Evolutionary conservation across 2,888 invertebrate species (phyloP).

Genomic region (Clivina fossor): DNA sequence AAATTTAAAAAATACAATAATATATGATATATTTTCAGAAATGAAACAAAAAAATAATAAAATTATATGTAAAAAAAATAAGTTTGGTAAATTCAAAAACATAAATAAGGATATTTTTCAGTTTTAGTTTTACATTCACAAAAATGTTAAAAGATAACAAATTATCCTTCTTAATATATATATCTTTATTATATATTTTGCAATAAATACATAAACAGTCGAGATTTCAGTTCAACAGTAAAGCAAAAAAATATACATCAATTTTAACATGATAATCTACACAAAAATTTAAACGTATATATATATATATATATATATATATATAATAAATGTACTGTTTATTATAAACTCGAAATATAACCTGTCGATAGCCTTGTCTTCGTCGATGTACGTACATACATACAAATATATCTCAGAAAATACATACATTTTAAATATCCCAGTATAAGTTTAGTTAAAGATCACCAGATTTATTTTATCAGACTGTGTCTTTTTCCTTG

Average conservation of each 20-base stretch:
- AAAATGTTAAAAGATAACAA: too few relatives aligned
- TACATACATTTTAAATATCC: neutral
- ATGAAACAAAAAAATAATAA: too few relatives aligned
- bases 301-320: neutral
- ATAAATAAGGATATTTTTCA: too few relatives aligned
- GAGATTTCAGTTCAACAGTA: constrained; percentile 14
- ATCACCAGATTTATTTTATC: neutral
- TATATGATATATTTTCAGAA: too few relatives aligned
- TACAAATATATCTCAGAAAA: neutral
- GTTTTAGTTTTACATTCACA: too few relatives aligned
- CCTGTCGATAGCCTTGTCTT: neutral
- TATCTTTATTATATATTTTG: neutral
- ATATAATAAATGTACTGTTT: neutral
- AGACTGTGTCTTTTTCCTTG: neutral
- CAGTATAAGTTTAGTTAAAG: neutral
- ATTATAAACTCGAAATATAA: neutral
- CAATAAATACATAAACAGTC: constrained; percentile 12
- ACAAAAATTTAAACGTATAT: neutral
- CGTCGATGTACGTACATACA: neutral
- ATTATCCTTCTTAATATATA: neutral
- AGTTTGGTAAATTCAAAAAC: too few relatives aligned
- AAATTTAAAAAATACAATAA: too few relatives aligned
- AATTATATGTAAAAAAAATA: too few relatives aligned
- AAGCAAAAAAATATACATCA: constrained; percentile 20
- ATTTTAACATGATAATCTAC: constrained; percentile 4